These are phyloP conservation scores for Sicus ferrugineus DNA, from an alignment of 2,888 invertebrate species.

Conservation along the genomic window DNA sequence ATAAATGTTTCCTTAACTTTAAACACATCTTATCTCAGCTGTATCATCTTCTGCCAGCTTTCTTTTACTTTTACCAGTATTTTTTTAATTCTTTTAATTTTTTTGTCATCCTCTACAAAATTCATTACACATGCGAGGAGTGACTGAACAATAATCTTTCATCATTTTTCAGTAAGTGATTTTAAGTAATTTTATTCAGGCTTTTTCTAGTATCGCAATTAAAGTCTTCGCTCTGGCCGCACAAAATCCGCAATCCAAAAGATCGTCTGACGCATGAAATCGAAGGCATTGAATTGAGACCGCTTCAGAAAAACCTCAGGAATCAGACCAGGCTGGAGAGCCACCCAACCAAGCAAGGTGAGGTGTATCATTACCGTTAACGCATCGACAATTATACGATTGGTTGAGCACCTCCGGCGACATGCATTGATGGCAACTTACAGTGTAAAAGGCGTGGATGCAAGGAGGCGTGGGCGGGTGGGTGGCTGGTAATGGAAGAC, in stretches of 20 bases:
- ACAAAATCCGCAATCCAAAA: neutral
- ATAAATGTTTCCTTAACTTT: no score
- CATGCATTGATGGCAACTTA: slow-evolving; percentile 42
- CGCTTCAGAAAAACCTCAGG: slow-evolving; percentile 35
- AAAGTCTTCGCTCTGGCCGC: no score
- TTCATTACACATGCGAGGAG: no score
- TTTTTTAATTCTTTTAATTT: no score
- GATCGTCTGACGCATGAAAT: slow-evolving; percentile 1
- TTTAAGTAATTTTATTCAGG: no score
- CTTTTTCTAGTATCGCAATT: no score
- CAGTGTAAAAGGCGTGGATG: slow-evolving; percentile 32
- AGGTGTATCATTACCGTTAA: slow-evolving; percentile 64
- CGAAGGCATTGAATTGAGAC: slow-evolving; percentile 28
- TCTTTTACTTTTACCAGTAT: no score
- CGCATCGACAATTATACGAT: slow-evolving; percentile 65
- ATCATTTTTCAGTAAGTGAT: no score
- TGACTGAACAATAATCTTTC: no score
- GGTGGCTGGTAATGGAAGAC: slow-evolving; percentile 6
- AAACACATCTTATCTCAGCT: no score
- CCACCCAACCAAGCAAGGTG: neutral
- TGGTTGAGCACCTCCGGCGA: slow-evolving; percentile 54
- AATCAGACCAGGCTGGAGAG: slow-evolving; percentile 23
- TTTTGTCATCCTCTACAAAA: no score
- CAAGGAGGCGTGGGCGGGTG: slow-evolving; percentile 6
- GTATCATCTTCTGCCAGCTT: no score